Conservation (phyloP, 2,113 vertebrate species). For the Halichoeres trimaculatus region DNA sequence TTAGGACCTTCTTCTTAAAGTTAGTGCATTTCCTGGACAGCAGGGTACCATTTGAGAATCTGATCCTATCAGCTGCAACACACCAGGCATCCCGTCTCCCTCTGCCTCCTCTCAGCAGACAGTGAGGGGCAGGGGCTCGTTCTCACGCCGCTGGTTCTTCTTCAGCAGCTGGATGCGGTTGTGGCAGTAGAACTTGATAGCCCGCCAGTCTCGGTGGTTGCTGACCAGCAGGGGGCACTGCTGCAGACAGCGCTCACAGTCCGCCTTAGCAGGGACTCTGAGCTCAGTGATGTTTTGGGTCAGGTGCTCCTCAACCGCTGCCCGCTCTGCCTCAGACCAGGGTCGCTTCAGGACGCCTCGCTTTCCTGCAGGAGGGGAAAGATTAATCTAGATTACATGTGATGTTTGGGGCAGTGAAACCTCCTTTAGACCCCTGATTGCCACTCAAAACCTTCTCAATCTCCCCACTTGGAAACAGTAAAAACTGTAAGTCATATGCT, state of each 20-base stretch:
- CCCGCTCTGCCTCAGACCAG: conserved; percentile 83
- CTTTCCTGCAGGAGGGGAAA: conserved; percentile 72
- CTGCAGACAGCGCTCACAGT: conserved; percentile 85
- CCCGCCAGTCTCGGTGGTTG: conserved; percentile 86
- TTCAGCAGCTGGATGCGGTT: conserved; percentile 86
- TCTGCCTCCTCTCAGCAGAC: conserved; percentile 73
- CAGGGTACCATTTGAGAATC: conserved; percentile 59
- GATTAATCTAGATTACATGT: background rate
- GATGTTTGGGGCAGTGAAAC: too few relatives aligned
- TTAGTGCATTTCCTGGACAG: conserved; percentile 40
- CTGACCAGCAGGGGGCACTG: conserved; percentile 84
- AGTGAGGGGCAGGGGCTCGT: conserved; percentile 66
- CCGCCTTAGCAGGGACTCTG: conserved; percentile 83
- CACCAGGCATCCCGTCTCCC: background rate
- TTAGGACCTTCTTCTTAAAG: conserved; percentile 43
- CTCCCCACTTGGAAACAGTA: too few relatives aligned
- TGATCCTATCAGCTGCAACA: conserved; percentile 37
- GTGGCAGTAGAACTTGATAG: conserved; percentile 86
- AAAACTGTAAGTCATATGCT: too few relatives aligned
- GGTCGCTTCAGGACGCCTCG: conserved; percentile 86
- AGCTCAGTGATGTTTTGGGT: conserved; percentile 83
- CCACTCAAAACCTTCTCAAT: too few relatives aligned
- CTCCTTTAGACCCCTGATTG: too few relatives aligned
- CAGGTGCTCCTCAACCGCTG: conserved; percentile 84
- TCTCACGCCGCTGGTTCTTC: conserved; percentile 81